Evolutionary conservation across 2,888 invertebrate genomes (phyloP).

Genomic region (Hartigia nigra): DNA sequence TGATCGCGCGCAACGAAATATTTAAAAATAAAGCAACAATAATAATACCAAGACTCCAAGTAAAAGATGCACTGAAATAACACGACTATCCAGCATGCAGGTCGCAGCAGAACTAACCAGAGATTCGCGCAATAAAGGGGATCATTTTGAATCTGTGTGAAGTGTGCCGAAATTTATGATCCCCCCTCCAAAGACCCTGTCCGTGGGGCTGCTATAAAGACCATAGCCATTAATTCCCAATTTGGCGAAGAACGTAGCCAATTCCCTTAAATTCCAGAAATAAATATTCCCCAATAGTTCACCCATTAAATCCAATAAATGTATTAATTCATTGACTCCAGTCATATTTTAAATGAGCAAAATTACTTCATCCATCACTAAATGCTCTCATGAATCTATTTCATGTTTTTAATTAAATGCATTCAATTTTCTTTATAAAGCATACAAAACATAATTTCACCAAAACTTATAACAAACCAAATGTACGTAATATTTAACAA

Average conservation of each 20-base stretch:
- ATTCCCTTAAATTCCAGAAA: not conserved
- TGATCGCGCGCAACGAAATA: not conserved
- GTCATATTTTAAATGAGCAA: not conserved
- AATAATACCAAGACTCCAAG: not conserved
- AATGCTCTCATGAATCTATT: not conserved
- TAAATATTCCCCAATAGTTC: not conserved
- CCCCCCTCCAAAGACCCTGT: slow-evolving; percentile 37
- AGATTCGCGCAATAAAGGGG: slow-evolving; percentile 67
- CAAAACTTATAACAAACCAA: not conserved
- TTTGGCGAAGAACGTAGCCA: slow-evolving; percentile 37
- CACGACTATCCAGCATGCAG: slow-evolving; percentile 33
- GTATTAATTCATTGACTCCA: not conserved
- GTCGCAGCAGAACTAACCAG: slow-evolving; percentile 55
- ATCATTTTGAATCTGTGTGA: slow-evolving; percentile 69
- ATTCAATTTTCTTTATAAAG: not conserved
- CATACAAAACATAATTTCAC: not conserved
- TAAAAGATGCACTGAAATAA: not conserved
- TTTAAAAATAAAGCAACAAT: not conserved
- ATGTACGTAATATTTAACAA: no score
- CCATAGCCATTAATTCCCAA: slow-evolving; percentile 50
- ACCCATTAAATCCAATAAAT: not conserved
- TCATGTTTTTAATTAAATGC: not conserved
- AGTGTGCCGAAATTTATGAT: slow-evolving; percentile 69
- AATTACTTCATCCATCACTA: not conserved
- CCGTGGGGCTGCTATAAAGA: slow-evolving; percentile 43